Evolutionary conservation across 1,140 invertebrate species (phyloP), one percentile per base, ranked within the genome.

Genomic region (Drosophila busckii): DNA sequence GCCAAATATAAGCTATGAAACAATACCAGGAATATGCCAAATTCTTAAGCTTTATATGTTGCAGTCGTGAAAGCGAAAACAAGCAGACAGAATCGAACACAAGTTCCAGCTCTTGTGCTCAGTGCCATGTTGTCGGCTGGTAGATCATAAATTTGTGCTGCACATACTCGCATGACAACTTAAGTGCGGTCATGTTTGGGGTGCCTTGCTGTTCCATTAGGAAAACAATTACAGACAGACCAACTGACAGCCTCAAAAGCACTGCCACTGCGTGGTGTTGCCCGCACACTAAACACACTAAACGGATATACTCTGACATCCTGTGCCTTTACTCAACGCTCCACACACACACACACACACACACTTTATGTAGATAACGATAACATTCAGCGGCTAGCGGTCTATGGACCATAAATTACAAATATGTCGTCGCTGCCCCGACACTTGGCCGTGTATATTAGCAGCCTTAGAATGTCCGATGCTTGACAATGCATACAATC

Each of bases 121-220:
- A 13, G n/a, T 59, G 37, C 29, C 22, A 35, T 34, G 38, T 42
- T 29, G 2, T 20, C 2, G 1, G 8, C 2, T 13, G 20, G 37
- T 34, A 54, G 45, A 49, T 71, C 69, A 73, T 73, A 73, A 73
- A 73, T 73, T 56, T 32, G 37, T 68, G 26, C 44, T 32, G 64
- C 69, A 70, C 69, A 73, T 58, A 68, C 70, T 68, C 70, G 63
- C 46, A 46, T 73, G 69, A 73, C 69, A 73, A 73, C 70, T 73
- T 73, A 73, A 73, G 69, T 73, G 69, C 69, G 69, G 69, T 71
- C 69, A 73, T 71, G 69, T 71, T 71, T 53, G 69, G 69, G 60
- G 68, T 54, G 42, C 41, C 55, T 37, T 9, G 17, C 38, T 58
- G 37, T 17, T 62, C 63, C 69, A 73, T 73, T 73, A 73, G 69